Evolutionary conservation across 2,797 vertebrate genomes (phyloP).

Genomic region (Todus mexicanus): DNA sequence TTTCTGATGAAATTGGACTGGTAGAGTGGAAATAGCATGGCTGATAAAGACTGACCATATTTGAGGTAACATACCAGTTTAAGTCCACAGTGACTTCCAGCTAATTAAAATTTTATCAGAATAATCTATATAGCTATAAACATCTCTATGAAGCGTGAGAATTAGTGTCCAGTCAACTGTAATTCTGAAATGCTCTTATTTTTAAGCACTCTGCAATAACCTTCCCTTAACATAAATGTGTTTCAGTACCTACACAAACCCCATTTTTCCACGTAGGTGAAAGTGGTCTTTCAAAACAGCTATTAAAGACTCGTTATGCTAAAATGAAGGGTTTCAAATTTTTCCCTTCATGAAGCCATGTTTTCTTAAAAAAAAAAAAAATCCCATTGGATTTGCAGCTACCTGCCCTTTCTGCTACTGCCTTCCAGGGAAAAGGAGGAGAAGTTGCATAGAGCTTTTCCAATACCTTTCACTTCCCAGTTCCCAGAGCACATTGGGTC

Average conservation of each 20-base stretch:
- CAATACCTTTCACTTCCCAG: neutral
- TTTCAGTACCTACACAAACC: neutral
- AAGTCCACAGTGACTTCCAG: fast-evolving
- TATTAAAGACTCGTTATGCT: neutral
- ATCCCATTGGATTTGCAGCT: neutral
- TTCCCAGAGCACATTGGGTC: neutral
- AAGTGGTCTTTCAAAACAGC: neutral
- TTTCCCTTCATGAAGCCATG: neutral
- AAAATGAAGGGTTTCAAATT: neutral
- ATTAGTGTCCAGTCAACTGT: neutral
- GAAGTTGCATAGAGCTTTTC: neutral
- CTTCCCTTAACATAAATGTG: neutral
- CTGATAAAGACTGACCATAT: neutral
- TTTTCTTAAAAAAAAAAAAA: neutral
- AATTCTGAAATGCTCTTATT: neutral
- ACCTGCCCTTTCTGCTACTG: neutral
- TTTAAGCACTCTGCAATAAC: neutral
- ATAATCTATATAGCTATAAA: neutral
- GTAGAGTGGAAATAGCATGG: neutral
- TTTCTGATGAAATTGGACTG: neutral
- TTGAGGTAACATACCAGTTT: fast-evolving
- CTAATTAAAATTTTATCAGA: too few relatives aligned
- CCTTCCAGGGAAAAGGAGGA: neutral
- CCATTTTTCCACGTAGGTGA: neutral
- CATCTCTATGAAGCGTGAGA: neutral